Percentiles rank a stretch among this genome's conserved stretches.
These are phyloP conservation scores for Hypomesus transpacificus DNA, from an alignment of 2,113 vertebrate genomes.

Conservation along the genomic window DNA sequence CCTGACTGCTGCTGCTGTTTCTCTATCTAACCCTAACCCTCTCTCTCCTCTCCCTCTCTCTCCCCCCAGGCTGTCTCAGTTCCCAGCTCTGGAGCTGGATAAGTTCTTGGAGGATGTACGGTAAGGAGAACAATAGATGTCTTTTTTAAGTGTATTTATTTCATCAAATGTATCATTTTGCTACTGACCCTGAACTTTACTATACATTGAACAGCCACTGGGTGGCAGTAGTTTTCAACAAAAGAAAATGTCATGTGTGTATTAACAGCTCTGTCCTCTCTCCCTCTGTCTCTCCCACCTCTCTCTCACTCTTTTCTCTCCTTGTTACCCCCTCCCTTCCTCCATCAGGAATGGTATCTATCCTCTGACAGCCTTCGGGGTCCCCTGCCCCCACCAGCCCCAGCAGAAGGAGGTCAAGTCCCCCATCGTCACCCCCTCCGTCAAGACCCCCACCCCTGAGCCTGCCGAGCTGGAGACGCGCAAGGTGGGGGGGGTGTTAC, in stretches of 20 bases:
- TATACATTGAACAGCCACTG: conserved; percentile 26
- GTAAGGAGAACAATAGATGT: conserved; percentile 61
- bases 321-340: neutral
- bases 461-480: conserved; percentile 93
- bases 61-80: conserved; percentile 84
- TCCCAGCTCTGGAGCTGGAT: conserved; percentile 92
- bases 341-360: conserved; percentile 91
- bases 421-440: conserved; percentile 84
- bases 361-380: conserved; percentile 88
- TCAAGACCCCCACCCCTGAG: conserved; percentile 92
- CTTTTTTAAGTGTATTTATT: neutral
- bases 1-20: neutral
- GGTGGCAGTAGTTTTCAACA: conserved; percentile 37
- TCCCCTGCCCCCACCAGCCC: conserved; percentile 87
- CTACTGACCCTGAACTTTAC: neutral
- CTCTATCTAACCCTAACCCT: neutral
- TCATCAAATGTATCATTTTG: neutral
- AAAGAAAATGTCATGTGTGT: neutral
- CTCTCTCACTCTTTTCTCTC: neutral
- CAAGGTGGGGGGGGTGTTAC: conserved; percentile 73
- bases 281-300: neutral
- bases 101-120: conserved; percentile 97
- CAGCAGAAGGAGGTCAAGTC: conserved; percentile 86
- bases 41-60: neutral
- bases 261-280: neutral